These are phyloP conservation scores for Leuciscus idus DNA, from an alignment of 2,113 vertebrate species.

Conservation along the genomic window DNA sequence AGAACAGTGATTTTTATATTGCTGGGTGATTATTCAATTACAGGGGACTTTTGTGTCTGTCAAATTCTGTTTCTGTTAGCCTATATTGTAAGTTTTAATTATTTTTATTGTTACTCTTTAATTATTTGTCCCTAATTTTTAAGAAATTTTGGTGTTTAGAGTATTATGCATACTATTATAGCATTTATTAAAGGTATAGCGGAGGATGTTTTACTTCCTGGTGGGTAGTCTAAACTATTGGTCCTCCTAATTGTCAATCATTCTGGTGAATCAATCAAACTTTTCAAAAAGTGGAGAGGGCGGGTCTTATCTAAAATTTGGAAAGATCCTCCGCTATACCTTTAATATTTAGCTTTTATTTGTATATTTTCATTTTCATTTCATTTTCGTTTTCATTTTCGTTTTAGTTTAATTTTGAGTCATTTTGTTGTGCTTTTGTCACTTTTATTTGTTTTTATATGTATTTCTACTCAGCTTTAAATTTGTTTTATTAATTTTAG, in stretches of 20 bases:
- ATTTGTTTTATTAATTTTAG: neutral
- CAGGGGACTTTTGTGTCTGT: too few relatives aligned
- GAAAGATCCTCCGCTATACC: too few relatives aligned
- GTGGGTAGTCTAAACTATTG: too few relatives aligned
- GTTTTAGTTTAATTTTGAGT: neutral
- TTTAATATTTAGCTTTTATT: neutral
- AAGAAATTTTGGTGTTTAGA: neutral
- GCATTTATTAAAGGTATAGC: too few relatives aligned
- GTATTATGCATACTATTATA: neutral
- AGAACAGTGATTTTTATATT: neutral
- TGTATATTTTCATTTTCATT: neutral
- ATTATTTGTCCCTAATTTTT: neutral
- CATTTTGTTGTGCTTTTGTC: neutral
- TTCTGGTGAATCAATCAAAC: too few relatives aligned
- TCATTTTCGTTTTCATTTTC: too few relatives aligned
- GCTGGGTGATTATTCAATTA: neutral
- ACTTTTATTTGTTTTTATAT: neutral
- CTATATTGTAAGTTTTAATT: neutral
- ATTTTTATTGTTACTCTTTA: neutral
- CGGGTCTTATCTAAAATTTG: too few relatives aligned
- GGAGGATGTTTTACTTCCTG: too few relatives aligned
- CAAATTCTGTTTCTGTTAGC: neutral
- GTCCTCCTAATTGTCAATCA: too few relatives aligned
- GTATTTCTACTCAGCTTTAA: neutral
- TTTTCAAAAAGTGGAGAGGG: too few relatives aligned